Evolutionary conservation across 2,888 invertebrate species (phyloP).

Genomic region (Drosophila lacicola): DNA sequence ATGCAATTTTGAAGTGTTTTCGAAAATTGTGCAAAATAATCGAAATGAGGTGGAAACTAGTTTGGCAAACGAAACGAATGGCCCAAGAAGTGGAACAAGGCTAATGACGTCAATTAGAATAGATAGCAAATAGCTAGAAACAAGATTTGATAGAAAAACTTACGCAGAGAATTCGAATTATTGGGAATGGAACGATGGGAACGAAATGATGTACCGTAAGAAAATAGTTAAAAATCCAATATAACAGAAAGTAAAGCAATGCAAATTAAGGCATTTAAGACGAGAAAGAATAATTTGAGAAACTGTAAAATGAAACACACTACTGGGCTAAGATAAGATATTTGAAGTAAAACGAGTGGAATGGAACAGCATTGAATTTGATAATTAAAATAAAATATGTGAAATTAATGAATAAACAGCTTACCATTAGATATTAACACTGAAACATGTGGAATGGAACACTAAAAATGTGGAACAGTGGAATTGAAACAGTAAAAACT

Average conservation of each 20-base stretch:
- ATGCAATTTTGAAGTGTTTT: slow-evolving; percentile 32
- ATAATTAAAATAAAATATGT: too few species aligned
- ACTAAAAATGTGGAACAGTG: neutral
- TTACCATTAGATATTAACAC: neutral
- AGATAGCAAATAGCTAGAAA: slow-evolving; percentile 3
- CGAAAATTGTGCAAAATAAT: slow-evolving; percentile 26
- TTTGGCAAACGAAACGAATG: neutral
- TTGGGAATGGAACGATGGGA: neutral
- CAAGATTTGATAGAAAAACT: slow-evolving; percentile 5
- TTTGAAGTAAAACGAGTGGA: neutral
- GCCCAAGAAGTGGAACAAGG: neutral
- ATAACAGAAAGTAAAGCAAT: neutral
- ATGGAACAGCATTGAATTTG: neutral
- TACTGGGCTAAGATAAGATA: neutral
- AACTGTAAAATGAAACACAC: neutral
- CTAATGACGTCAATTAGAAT: slow-evolving; percentile 29
- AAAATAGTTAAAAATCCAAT: neutral
- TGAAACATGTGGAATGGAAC: neutral
- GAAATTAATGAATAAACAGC: neutral
- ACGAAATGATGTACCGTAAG: neutral
- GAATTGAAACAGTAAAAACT: neutral
- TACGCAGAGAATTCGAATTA: neutral
- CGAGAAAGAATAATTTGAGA: neutral
- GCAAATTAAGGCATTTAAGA: neutral
- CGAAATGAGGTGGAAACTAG: slow-evolving; percentile 13